phyloP scores from a whole-genome alignment of 2,797 vertebrate species.

The Borostomias antarcticus region DNA sequence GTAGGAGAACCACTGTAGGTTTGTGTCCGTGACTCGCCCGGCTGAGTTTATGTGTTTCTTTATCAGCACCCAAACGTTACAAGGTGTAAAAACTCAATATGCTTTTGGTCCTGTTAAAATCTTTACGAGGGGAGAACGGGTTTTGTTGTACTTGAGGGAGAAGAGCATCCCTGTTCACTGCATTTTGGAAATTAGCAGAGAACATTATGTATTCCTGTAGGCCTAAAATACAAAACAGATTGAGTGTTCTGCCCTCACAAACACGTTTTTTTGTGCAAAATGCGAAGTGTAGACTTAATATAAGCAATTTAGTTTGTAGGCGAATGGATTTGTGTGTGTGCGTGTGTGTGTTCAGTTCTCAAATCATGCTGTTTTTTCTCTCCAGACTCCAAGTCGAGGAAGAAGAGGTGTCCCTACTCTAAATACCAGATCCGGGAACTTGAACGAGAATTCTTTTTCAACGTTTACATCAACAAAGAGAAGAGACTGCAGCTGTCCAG shows the following conservation, averaged over 20 bases:
- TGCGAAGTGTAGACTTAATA: too few relatives aligned
- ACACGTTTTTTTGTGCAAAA: too few relatives aligned
- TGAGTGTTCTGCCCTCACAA: too few relatives aligned
- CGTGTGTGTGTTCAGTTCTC: background rate
- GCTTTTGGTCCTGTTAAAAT: conserved; percentile 91
- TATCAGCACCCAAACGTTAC: conserved; percentile 98
- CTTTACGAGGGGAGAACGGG: conserved; percentile 93
- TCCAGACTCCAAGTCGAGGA: conserved; percentile 88
- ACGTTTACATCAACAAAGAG: conserved; percentile 99
- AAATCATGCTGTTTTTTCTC: background rate
- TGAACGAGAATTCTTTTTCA: conserved; percentile 99
- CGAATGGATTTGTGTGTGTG: background rate
- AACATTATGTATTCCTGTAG: too few relatives aligned
- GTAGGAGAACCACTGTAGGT: conserved; percentile 66
- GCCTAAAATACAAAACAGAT: too few relatives aligned
- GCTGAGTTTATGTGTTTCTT: conserved; percentile 89
- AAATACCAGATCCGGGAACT: conserved; percentile 99
- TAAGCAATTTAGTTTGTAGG: conserved; percentile 27
- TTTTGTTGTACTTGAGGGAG: conserved; percentile 72
- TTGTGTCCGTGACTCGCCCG: conserved; percentile 71
- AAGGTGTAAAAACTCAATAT: conserved; percentile 93
- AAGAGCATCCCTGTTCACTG: background rate
- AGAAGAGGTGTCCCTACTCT: conserved; percentile 96
- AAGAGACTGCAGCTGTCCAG: conserved; percentile 96
- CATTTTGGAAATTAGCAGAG: background rate